Conservation (phyloP, 2,797 vertebrate genomes). For the Pachyuromys duprasi region DNA sequence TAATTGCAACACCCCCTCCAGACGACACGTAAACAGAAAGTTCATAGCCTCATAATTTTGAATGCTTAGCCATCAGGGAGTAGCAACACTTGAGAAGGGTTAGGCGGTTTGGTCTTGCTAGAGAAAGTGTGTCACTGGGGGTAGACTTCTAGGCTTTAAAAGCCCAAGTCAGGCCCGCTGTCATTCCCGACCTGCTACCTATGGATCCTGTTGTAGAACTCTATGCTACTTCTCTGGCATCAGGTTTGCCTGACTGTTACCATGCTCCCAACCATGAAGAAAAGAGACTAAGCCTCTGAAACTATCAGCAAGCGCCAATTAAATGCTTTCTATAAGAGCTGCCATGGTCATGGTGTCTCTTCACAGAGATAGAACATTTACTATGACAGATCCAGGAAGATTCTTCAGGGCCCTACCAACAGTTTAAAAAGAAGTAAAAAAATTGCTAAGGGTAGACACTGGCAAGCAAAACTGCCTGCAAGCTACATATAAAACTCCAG, state of each 20-base stretch:
- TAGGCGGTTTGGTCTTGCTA: too few relatives aligned
- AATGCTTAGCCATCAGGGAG: too few relatives aligned
- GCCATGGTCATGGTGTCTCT: not conserved
- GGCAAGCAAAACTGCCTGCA: not conserved
- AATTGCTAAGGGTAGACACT: not conserved
- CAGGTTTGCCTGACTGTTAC: not conserved
- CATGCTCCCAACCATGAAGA: not conserved
- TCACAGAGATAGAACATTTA: not conserved
- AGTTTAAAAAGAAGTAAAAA: not conserved
- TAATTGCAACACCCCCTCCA: not conserved
- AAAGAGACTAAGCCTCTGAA: not conserved
- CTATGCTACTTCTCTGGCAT: not conserved
- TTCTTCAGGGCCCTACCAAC: not conserved
- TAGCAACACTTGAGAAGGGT: too few relatives aligned
- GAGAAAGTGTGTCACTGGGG: not conserved
- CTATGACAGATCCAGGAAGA: not conserved
- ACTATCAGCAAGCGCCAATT: not conserved
- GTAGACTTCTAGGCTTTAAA: not conserved
- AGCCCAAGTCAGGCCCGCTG: not conserved
- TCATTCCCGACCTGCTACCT: not conserved
- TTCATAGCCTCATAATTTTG: not conserved
- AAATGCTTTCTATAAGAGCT: not conserved
- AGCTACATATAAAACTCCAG: not conserved
- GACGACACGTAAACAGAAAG: not conserved
- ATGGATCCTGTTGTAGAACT: not conserved